phyloP scores from a whole-genome alignment of 2,113 vertebrate genomes.

The Pedetes capensis region DNA sequence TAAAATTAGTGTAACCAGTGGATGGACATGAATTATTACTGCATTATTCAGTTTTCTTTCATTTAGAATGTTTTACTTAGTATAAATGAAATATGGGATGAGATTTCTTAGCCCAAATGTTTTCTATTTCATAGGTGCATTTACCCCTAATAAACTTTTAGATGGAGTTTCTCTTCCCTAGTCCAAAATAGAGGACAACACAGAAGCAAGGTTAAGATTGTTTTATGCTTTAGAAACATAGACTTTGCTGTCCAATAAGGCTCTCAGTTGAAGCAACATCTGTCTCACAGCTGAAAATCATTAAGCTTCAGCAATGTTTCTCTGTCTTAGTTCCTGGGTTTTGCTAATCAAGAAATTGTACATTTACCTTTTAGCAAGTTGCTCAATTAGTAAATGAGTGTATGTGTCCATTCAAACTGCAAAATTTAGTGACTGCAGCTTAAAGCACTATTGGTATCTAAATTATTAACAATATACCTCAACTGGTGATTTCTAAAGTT shows the following conservation, averaged over 20 bases:
- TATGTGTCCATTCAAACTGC: not conserved
- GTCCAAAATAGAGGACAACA: not conserved
- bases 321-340: not conserved
- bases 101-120: not conserved
- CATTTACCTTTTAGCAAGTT: not conserved
- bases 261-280: not conserved
- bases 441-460: not conserved
- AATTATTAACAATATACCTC: conserved; percentile 10
- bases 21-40: not conserved
- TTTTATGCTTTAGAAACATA: not conserved
- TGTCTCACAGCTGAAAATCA: conserved; percentile 29
- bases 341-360: not conserved
- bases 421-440: not conserved
- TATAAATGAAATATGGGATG: not conserved
- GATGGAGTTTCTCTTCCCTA: not conserved
- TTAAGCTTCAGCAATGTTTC: not conserved
- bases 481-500: not conserved
- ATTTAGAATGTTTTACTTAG: not conserved
- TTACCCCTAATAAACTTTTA: not conserved
- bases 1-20: not conserved
- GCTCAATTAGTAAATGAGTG: not conserved
- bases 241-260: not conserved
- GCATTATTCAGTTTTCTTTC: not conserved
- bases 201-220: not conserved
- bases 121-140: not conserved